Evolutionary conservation across 2,113 vertebrate species (phyloP).

Genomic region (Calidris pygmaea): DNA sequence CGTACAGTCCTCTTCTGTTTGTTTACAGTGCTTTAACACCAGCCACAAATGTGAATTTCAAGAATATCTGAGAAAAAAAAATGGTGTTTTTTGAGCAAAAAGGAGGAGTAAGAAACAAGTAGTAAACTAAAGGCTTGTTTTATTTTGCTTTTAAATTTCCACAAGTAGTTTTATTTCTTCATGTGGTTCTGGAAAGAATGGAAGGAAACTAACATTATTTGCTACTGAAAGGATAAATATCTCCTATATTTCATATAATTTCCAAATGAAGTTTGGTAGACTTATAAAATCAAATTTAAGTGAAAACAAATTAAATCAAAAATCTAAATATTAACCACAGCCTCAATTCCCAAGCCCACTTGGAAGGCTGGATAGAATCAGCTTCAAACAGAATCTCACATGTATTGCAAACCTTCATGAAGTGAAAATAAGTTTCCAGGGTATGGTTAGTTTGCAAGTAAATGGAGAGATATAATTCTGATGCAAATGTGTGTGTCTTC

Average conservation of each 20-base stretch:
- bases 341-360: neutral
- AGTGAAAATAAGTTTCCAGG: neutral
- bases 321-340: neutral
- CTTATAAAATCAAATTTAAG: neutral
- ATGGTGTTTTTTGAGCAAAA: neutral
- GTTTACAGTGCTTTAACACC: neutral
- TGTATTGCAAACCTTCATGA: neutral
- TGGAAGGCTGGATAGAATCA: neutral
- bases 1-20: neutral
- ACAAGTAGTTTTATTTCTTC: neutral
- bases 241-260: neutral
- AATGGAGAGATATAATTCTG: neutral
- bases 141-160: neutral
- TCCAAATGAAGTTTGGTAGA: neutral
- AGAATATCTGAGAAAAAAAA: neutral
- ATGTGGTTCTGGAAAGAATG: neutral
- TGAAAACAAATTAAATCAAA: neutral
- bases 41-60: neutral
- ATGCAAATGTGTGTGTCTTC: rapidly evolving
- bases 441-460: neutral
- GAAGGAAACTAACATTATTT: neutral
- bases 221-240: neutral
- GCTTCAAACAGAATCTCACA: neutral
- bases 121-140: neutral
- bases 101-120: neutral